These are phyloP conservation scores for Pangasius larnaudii DNA, from an alignment of 2,797 vertebrate species.

Conservation along the genomic window DNA sequence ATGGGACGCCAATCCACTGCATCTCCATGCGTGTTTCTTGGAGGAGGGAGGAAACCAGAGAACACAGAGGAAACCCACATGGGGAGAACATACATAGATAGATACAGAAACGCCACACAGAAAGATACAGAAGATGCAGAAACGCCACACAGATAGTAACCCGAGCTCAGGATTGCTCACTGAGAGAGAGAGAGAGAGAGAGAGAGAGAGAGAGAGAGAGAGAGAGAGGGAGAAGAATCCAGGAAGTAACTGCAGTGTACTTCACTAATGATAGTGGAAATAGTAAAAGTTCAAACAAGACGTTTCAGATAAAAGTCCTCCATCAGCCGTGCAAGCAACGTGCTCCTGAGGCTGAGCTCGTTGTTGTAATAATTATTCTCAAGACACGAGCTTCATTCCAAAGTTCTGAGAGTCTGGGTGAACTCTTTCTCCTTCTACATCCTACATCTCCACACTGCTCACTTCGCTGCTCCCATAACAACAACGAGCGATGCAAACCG, in stretches of 20 bases:
- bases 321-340: background rate
- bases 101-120: background rate
- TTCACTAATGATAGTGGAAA: background rate
- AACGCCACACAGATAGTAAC: background rate
- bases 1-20: too few relatives aligned
- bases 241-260: background rate
- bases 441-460: background rate
- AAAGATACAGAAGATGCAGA: background rate
- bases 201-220: background rate
- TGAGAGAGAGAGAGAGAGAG: background rate
- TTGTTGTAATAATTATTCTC: background rate
- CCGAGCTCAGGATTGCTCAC: background rate
- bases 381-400: background rate
- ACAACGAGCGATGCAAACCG: background rate
- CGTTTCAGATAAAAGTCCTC: too few relatives aligned
- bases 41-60: background rate
- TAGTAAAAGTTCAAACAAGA: background rate
- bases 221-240: background rate
- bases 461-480: background rate
- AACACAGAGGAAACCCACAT: background rate
- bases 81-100: background rate
- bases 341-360: background rate
- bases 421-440: background rate
- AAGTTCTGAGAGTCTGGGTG: background rate
- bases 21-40: background rate